Percentiles rank a stretch among this genome's conserved stretches.
Conservation (phyloP, 2,888 invertebrate genomes). For the Chironomus riparius region DNA sequence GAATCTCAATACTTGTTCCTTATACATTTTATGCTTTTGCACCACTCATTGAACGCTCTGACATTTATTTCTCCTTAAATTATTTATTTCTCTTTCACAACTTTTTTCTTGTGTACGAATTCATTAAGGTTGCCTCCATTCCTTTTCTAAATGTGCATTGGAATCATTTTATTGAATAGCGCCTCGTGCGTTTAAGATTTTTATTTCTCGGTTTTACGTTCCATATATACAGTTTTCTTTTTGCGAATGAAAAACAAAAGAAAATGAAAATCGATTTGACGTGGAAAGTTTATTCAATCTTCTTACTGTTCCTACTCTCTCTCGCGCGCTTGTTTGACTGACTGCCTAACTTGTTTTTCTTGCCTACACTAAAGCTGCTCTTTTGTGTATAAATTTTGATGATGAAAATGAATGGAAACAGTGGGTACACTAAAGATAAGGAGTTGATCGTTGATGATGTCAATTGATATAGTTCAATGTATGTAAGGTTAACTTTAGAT, state of each 20-base stretch:
- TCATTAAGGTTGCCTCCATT: not conserved
- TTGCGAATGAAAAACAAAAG: not conserved
- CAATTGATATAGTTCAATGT: too few species aligned
- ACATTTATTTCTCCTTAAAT: not conserved
- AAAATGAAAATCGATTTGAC: constrained; percentile 3
- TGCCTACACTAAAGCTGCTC: not conserved
- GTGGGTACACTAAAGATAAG: not conserved
- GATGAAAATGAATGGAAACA: not conserved
- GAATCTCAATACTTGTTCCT: not conserved
- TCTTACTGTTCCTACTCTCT: not conserved
- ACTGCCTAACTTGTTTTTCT: not conserved
- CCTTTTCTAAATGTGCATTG: not conserved
- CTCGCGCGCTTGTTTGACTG: too few species aligned
- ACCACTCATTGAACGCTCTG: not conserved
- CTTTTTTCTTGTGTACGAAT: not conserved
- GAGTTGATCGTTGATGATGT: not conserved
- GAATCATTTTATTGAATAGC: not conserved
- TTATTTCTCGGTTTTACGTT: not conserved
- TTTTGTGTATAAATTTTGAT: not conserved
- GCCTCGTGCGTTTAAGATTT: not conserved
- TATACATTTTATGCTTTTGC: not conserved
- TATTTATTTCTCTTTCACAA: not conserved
- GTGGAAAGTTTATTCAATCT: not conserved
- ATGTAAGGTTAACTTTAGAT: too few species aligned
- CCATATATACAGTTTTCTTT: not conserved